phyloP scores from a whole-genome alignment of 2,888 invertebrate genomes.

The Crematogaster levior region DNA sequence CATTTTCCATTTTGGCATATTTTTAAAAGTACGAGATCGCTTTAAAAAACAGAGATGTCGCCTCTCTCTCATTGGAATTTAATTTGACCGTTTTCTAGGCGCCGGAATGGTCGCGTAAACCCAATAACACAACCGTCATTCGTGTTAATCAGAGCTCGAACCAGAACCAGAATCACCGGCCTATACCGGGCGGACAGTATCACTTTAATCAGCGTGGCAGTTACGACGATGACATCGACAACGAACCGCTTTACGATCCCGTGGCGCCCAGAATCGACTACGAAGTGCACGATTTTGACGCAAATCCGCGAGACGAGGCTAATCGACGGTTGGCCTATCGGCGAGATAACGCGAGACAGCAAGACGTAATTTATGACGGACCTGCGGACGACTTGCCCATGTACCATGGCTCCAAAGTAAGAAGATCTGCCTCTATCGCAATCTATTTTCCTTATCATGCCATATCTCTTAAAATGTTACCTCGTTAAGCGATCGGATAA shows the following conservation, averaged over 20 bases:
- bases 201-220: slow-evolving; percentile 67
- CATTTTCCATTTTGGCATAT: background rate
- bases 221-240: slow-evolving; percentile 78
- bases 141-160: slow-evolving; percentile 82
- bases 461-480: background rate
- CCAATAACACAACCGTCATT: slow-evolving; percentile 84
- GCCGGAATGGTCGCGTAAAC: slow-evolving; percentile 82
- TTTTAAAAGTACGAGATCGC: background rate
- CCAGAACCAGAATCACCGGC: slow-evolving; percentile 73
- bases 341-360: slow-evolving; percentile 75
- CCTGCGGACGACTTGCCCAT: slow-evolving; percentile 74
- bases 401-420: slow-evolving; percentile 78
- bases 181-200: slow-evolving; percentile 53
- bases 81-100: slow-evolving; percentile 69
- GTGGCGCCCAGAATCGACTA: slow-evolving; percentile 82
- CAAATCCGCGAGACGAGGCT: slow-evolving; percentile 82
- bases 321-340: slow-evolving; percentile 81
- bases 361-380: slow-evolving; percentile 78
- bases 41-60: background rate
- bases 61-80: background rate
- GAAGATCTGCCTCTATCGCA: background rate
- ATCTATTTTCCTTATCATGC: slow-evolving; percentile 1
- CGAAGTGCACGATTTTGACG: slow-evolving; percentile 84
- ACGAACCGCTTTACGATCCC: slow-evolving; percentile 84
- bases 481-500: background rate